These are phyloP conservation scores for Antheraea assamensis DNA, from an alignment of 2,888 invertebrate genomes.

Conservation along the genomic window DNA sequence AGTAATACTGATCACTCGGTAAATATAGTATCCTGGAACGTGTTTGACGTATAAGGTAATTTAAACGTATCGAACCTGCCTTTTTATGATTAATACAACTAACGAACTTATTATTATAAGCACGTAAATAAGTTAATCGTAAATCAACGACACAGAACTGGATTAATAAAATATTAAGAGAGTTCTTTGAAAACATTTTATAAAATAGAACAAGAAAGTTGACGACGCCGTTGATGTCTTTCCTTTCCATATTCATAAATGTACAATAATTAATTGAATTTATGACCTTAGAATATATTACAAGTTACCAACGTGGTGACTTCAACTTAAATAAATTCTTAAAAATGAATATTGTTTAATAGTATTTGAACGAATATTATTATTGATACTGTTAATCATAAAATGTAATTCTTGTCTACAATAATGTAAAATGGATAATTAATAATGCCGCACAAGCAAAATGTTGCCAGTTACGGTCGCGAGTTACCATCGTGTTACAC, in stretches of 20 bases:
- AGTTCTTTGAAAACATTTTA: not conserved
- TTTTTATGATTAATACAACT: not conserved
- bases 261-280: not conserved
- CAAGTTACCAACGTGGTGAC: not conserved
- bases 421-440: slow-evolving; percentile 39
- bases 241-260: slow-evolving; percentile 28
- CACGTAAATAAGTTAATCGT: not conserved
- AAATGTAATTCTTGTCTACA: not conserved
- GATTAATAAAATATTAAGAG: not conserved
- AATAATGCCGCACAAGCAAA: slow-evolving; percentile 42
- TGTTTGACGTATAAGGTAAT: not conserved
- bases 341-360: not conserved
- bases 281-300: not conserved
- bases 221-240: slow-evolving; percentile 56
- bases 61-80: not conserved
- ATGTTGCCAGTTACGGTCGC: slow-evolving; percentile 53
- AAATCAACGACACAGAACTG: not conserved
- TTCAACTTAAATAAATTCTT: not conserved
- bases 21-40: not conserved
- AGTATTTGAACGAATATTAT: not conserved
- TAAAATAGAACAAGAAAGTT: slow-evolving; percentile 7
- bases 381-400: not conserved
- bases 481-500: slow-evolving; percentile 44
- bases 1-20: slow-evolving; percentile 10
- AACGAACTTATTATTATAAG: not conserved